Evolutionary conservation across 2,113 vertebrate genomes (phyloP).

Genomic region (Nettapus auritus): DNA sequence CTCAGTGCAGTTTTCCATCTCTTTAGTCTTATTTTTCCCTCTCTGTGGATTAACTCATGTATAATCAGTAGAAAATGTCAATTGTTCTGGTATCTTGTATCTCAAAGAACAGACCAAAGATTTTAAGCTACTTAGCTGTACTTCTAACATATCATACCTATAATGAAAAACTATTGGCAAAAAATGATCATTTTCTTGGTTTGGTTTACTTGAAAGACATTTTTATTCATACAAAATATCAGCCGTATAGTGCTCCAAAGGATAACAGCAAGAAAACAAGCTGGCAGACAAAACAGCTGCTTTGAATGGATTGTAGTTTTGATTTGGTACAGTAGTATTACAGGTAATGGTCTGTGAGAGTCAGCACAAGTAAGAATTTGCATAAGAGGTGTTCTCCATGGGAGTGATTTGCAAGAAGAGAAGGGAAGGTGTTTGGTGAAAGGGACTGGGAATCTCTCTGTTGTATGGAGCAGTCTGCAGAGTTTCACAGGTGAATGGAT

Average conservation of each 20-base stretch:
- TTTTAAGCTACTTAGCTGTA: background rate
- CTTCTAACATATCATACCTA: background rate
- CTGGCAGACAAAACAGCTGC: background rate
- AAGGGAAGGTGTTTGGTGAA: background rate
- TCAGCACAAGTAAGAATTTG: background rate
- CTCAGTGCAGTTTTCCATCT: background rate
- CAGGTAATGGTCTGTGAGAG: background rate
- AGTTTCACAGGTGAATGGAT: background rate
- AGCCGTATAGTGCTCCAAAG: background rate
- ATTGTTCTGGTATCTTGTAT: slow-evolving; percentile 7
- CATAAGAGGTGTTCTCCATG: accelerated
- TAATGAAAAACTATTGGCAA: background rate
- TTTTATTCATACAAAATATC: background rate
- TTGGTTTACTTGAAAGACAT: background rate
- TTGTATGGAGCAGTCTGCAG: background rate
- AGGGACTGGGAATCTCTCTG: accelerated
- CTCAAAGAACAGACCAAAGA: background rate
- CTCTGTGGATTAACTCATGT: background rate
- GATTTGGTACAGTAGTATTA: background rate
- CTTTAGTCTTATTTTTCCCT: slow-evolving; percentile 25
- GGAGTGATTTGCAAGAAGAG: background rate
- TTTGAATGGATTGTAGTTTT: background rate
- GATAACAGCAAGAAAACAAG: background rate
- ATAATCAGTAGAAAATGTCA: slow-evolving; percentile 26
- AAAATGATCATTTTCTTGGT: background rate